Conservation (phyloP, 2,888 invertebrate species). For the Griposia aprilina region DNA sequence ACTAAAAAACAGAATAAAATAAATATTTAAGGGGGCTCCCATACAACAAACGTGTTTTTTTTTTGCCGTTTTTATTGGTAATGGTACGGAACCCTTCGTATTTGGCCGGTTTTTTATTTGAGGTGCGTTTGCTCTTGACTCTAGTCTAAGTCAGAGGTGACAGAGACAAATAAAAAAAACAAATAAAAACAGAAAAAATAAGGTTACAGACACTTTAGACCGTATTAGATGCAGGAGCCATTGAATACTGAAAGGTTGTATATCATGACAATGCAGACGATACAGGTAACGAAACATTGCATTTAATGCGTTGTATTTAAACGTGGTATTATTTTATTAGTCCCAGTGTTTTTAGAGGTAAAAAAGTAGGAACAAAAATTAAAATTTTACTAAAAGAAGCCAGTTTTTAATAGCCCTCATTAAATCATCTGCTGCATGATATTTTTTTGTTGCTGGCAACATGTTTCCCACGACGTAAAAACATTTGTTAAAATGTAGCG, state of each 20-base stretch:
- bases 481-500: neutral
- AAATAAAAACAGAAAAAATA: too few relatives aligned
- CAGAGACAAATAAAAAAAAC: too few relatives aligned
- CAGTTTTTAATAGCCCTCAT: neutral
- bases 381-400: neutral
- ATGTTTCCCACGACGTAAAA: neutral
- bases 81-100: too few relatives aligned
- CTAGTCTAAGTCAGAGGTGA: too few relatives aligned
- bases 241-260: conserved; percentile 21
- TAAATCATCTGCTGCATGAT: neutral
- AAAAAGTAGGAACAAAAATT: neutral
- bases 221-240: conserved; percentile 9
- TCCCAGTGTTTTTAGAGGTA: conserved; percentile 2
- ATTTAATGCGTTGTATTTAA: conserved; percentile 73
- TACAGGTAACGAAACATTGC: conserved; percentile 56
- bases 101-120: too few relatives aligned
- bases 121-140: too few relatives aligned
- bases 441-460: neutral
- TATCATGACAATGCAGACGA: conserved; percentile 55
- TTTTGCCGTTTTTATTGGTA: too few relatives aligned
- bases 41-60: too few relatives aligned
- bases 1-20: too few relatives aligned
- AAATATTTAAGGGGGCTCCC: too few relatives aligned
- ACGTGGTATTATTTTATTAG: conserved; percentile 7
- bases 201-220: neutral